Evolutionary conservation across 2,797 vertebrate species (phyloP).

Genomic region (Halcyon leucocephala): DNA sequence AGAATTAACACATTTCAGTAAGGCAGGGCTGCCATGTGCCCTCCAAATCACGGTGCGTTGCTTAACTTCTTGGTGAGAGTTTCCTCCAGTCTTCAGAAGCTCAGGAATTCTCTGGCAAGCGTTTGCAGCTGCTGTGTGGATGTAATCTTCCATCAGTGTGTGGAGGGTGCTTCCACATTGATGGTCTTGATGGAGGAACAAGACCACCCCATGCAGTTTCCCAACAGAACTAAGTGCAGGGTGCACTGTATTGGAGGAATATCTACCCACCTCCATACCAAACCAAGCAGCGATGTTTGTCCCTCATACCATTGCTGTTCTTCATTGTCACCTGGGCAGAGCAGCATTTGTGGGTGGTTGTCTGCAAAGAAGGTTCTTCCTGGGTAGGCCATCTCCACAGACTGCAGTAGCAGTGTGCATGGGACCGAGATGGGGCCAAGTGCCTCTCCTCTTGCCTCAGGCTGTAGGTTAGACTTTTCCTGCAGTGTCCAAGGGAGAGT

Average conservation of each 20-base stretch:
- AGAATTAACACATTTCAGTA: constrained; percentile 29
- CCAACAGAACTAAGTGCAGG: neutral
- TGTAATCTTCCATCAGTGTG: neutral
- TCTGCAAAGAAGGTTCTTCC: neutral
- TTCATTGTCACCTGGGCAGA: neutral
- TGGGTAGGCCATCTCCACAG: neutral
- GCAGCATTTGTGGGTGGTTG: neutral
- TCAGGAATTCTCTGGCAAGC: neutral
- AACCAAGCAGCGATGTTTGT: neutral
- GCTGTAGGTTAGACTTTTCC: neutral
- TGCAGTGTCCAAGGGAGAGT: neutral
- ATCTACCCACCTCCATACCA: neutral
- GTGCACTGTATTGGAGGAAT: neutral
- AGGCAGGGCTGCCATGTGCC: constrained; percentile 7
- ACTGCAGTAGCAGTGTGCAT: neutral
- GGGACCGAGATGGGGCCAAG: neutral
- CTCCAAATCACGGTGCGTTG: neutral
- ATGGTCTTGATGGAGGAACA: neutral
- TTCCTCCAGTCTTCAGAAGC: neutral
- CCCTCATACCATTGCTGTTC: neutral
- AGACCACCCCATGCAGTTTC: neutral
- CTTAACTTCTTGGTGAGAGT: neutral
- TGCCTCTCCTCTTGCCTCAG: neutral
- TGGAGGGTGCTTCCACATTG: neutral
- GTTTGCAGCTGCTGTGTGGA: neutral